Evolutionary conservation across 37 sponge, comb jelly and placozoan species (phyloP).

Genomic region (Chondrilla cf. caribensis): DNA sequence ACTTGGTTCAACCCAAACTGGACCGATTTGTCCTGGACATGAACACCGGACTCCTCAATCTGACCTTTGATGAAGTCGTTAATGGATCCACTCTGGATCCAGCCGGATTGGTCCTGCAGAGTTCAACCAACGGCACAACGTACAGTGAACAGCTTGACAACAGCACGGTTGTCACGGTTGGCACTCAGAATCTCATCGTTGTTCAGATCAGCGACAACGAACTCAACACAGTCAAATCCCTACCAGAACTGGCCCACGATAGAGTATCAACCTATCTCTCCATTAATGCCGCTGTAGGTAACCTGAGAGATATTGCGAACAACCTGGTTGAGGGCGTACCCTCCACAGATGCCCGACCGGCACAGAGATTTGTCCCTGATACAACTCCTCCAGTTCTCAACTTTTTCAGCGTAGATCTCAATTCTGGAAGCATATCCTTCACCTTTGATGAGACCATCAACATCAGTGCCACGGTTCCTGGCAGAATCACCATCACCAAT

Average conservation of each 20-base stretch:
- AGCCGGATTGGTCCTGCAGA: constrained; percentile 51
- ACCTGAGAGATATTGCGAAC: constrained; percentile 64
- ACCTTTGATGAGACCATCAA: constrained; percentile 83
- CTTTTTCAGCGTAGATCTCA: constrained; percentile 59
- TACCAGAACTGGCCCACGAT: constrained; percentile 48
- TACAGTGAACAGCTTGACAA: constrained; percentile 12
- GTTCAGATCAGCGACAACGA: constrained; percentile 54
- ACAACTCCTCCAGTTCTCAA: constrained; percentile 48
- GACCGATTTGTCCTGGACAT: constrained; percentile 60
- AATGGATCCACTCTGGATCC: constrained; percentile 40
- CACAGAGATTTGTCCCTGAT: constrained; percentile 40
- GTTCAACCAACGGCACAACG: neutral
- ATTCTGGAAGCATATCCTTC: constrained; percentile 52
- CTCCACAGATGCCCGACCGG: constrained; percentile 29
- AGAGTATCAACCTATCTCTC: constrained; percentile 55
- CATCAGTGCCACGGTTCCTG: constrained; percentile 37
- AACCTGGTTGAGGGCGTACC: constrained; percentile 52
- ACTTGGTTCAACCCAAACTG: constrained; percentile 62
- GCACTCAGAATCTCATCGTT: constrained; percentile 15
- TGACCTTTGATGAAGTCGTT: constrained; percentile 77
- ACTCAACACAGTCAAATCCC: constrained; percentile 61
- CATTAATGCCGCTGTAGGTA: constrained; percentile 14
- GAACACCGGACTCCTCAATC: constrained; percentile 49
- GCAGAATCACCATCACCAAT: constrained; percentile 34
- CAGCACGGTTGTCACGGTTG: constrained; percentile 38